These are phyloP conservation scores for Cotesia chilonis DNA, from an alignment of 1,140 invertebrate genomes.

Conservation along the genomic window DNA sequence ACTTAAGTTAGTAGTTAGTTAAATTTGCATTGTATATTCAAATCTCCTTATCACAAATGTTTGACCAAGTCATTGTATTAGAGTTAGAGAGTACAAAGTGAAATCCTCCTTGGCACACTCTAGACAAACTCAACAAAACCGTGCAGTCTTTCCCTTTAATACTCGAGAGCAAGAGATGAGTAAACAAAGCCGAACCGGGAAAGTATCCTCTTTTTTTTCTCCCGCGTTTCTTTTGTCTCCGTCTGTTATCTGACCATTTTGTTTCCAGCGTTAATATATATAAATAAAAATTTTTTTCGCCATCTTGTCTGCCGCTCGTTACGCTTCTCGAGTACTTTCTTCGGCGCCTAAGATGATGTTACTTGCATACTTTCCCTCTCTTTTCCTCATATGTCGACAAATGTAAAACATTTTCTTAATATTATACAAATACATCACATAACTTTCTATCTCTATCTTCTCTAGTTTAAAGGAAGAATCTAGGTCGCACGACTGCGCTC, in stretches of 20 bases:
- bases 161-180: background rate
- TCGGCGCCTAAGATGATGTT: background rate
- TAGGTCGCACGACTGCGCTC: constrained; percentile 32
- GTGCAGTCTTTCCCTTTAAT: background rate
- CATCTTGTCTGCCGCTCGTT: background rate
- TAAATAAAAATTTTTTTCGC: background rate
- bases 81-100: constrained; percentile 10
- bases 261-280: background rate
- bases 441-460: constrained; percentile 15
- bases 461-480: constrained; percentile 18
- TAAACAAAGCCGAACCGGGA: constrained; percentile 8
- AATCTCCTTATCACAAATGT: constrained; percentile 18
- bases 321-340: no score
- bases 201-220: background rate
- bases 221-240: background rate
- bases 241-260: background rate
- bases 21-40: no score
- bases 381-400: background rate
- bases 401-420: constrained; percentile 3
- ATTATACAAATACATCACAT: background rate
- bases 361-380: constrained; percentile 14
- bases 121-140: background rate
- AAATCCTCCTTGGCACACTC: constrained; percentile 20
- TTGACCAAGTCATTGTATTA: constrained; percentile 4
- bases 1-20: no score